Percentiles rank a stretch among this genome's conserved stretches.
phyloP scores from a whole-genome alignment of 2,113 vertebrate genomes.

The Edolisoma coerulescens region DNA sequence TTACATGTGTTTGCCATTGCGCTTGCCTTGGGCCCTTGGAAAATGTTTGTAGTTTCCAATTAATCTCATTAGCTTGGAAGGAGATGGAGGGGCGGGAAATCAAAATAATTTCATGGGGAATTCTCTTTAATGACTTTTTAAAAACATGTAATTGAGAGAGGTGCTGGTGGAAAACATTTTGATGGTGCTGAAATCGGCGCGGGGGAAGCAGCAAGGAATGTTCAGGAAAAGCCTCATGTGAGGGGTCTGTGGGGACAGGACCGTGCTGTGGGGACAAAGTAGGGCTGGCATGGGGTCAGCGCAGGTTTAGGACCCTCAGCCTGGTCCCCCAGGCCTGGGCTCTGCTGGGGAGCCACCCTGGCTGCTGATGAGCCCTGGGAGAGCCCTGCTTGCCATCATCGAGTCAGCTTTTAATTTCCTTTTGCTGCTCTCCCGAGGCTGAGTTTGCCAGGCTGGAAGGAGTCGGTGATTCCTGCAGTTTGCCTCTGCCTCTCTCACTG shows the following conservation, averaged over 20 bases:
- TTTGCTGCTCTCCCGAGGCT: neutral
- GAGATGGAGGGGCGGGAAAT: neutral
- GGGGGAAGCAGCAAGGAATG: neutral
- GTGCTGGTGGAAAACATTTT: neutral
- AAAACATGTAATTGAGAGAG: neutral
- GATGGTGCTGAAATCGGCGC: neutral
- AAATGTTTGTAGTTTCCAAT: constrained; percentile 27
- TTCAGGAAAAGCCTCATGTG: accelerated
- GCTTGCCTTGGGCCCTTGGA: neutral
- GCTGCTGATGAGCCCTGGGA: neutral
- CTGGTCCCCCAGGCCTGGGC: neutral
- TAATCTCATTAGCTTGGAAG: constrained; percentile 23
- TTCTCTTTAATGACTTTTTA: constrained; percentile 40
- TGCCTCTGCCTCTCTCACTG: accelerated
- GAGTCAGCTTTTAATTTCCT: neutral
- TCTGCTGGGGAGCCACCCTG: neutral
- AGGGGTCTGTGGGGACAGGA: neutral
- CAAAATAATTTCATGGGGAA: constrained; percentile 31
- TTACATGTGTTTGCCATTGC: neutral
- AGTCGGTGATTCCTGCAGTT: accelerated
- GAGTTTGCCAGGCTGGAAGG: neutral
- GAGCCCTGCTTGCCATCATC: neutral
- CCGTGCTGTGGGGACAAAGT: neutral
- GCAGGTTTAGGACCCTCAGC: neutral
- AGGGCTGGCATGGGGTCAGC: neutral